These are phyloP conservation scores for Mirounga angustirostris DNA, from an alignment of 2,113 vertebrate species.

Conservation along the genomic window DNA sequence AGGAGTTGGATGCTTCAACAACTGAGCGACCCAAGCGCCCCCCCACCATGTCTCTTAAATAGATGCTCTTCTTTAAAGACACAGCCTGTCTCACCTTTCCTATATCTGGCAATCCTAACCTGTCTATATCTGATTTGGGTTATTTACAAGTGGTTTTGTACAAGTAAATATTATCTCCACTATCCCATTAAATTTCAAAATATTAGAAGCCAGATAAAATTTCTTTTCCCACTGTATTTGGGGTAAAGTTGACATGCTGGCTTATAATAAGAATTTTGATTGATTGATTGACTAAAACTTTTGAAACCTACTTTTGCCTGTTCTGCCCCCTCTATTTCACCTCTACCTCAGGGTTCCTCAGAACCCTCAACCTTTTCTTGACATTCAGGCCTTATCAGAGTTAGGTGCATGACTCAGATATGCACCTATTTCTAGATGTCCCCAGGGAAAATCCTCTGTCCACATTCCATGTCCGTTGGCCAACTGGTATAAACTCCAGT, in stretches of 20 bases:
- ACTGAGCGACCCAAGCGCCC: background rate
- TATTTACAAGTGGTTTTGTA: background rate
- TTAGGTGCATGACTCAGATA: background rate
- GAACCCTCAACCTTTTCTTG: conserved; percentile 25
- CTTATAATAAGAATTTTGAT: background rate
- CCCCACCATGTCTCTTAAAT: background rate
- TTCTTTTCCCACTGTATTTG: background rate
- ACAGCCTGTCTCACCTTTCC: background rate
- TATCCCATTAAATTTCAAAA: background rate
- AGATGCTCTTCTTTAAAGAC: background rate
- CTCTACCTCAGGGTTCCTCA: background rate
- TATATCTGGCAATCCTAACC: background rate
- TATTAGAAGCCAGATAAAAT: background rate
- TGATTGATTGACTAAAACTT: background rate
- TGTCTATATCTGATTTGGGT: background rate
- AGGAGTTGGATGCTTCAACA: background rate
- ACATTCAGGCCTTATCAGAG: background rate
- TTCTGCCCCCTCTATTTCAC: conserved; percentile 48
- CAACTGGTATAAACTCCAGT: conserved; percentile 40
- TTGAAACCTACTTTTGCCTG: conserved; percentile 57
- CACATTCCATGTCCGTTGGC: conserved; percentile 31
- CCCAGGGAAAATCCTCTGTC: conserved; percentile 48
- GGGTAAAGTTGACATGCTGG: background rate
- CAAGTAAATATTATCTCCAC: background rate
- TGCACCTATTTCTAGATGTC: background rate